Evolutionary conservation across 1,140 invertebrate genomes (phyloP).

Genomic region (Coptotermes formosanus): DNA sequence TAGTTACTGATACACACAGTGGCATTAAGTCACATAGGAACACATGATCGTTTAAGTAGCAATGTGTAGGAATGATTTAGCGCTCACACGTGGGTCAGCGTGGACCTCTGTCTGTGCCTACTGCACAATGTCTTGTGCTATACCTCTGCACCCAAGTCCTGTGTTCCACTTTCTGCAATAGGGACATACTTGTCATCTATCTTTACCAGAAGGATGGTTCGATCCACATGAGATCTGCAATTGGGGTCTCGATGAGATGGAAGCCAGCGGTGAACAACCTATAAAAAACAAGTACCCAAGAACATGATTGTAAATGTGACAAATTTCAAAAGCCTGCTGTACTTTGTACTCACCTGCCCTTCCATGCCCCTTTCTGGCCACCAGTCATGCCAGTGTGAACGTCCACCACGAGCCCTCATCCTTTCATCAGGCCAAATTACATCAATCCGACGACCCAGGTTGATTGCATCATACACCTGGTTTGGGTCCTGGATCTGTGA

Average conservation of each 20-base stretch:
- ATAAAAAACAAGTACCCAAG: conserved; percentile 32
- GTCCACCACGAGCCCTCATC: conserved; percentile 79
- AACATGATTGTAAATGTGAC: background rate
- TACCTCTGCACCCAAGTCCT: conserved; percentile 74
- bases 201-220: conserved; percentile 86
- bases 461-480: conserved; percentile 86
- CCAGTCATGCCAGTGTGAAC: conserved; percentile 87
- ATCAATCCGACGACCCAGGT: conserved; percentile 83
- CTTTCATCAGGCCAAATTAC: conserved; percentile 89
- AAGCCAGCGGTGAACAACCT: conserved; percentile 87
- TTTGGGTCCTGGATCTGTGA: conserved; percentile 70
- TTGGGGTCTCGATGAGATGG: conserved; percentile 84
- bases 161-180: conserved; percentile 84
- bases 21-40: background rate
- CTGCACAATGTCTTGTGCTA: conserved; percentile 22
- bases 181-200: conserved; percentile 91
- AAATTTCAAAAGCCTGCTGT: background rate
- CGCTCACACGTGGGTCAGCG: background rate
- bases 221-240: conserved; percentile 84
- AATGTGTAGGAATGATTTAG: background rate
- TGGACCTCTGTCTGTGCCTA: conserved; percentile 12
- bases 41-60: conserved; percentile 8
- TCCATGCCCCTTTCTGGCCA: conserved; percentile 87
- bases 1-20: background rate
- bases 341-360: conserved; percentile 58